Percentiles rank a stretch among this genome's conserved stretches.
Evolutionary conservation across 2,888 invertebrate genomes (phyloP).

Genomic region (Trichopria drosophilae): DNA sequence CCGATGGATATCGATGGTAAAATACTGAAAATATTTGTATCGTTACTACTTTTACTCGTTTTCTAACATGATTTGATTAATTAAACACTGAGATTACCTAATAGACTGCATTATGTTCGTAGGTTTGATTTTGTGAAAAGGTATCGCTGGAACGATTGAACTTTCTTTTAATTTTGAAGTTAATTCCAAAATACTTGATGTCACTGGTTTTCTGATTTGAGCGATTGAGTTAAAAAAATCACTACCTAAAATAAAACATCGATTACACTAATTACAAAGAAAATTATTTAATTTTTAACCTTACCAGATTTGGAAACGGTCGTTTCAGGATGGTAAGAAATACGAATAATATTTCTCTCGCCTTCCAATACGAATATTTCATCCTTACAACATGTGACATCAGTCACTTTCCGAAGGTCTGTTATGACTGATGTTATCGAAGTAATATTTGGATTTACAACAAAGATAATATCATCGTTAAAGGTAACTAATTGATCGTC

Average conservation of each 20-base stretch:
- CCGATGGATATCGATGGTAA: conserved; percentile 49
- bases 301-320: conserved; percentile 33
- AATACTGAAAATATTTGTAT: conserved; percentile 34
- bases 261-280: background rate
- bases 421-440: conserved; percentile 51
- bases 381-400: conserved; percentile 67
- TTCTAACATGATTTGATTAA: background rate
- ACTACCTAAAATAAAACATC: background rate
- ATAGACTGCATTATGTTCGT: conserved; percentile 51
- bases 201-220: conserved; percentile 52
- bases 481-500: conserved; percentile 76
- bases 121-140: conserved; percentile 52
- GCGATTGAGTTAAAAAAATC: conserved; percentile 38
- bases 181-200: conserved; percentile 51
- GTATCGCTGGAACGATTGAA: conserved; percentile 53
- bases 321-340: conserved; percentile 74
- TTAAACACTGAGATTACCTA: conserved; percentile 37
- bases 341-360: conserved; percentile 74
- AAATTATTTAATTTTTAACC: conserved; percentile 36
- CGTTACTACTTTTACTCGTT: background rate
- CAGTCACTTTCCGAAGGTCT: conserved; percentile 50
- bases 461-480: conserved; percentile 70
- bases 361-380: conserved; percentile 86
- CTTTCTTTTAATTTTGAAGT: conserved; percentile 56
- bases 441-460: conserved; percentile 71